Conservation (phyloP, 2,797 vertebrate genomes). For the Enteromius paludinosus region DNA sequence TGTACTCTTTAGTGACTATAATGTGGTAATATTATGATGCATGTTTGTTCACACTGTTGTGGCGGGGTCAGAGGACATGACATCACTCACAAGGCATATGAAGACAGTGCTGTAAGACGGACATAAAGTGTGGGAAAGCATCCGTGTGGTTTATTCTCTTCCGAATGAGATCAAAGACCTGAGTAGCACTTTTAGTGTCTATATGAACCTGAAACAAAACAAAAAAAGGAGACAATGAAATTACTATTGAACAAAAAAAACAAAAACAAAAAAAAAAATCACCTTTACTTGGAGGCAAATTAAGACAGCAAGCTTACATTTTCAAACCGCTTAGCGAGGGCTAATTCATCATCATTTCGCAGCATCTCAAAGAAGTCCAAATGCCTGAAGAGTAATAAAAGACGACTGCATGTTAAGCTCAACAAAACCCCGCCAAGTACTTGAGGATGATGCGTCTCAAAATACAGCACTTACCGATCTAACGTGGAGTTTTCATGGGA, state of each 20-base stretch:
- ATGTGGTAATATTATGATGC: not conserved
- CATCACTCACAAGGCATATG: constrained; percentile 96
- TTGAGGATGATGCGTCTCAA: not conserved
- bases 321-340: constrained; percentile 95
- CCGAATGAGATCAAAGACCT: constrained; percentile 96
- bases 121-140: constrained; percentile 97
- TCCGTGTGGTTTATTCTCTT: constrained; percentile 96
- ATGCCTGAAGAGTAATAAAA: constrained; percentile 79
- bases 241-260: not conserved
- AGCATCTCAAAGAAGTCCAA: constrained; percentile 99
- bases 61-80: not conserved
- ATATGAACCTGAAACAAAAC: constrained; percentile 88
- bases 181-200: constrained; percentile 96
- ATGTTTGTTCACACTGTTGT: not conserved
- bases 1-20: not conserved
- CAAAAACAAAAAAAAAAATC: not conserved
- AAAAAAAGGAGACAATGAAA: not conserved
- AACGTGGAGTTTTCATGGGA: constrained; percentile 96
- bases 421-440: constrained; percentile 20
- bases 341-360: constrained; percentile 95
- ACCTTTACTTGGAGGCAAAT: not conserved
- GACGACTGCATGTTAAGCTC: constrained; percentile 25
- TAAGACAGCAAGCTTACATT: constrained; percentile 73
- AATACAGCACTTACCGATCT: constrained; percentile 84
- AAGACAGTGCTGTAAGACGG: constrained; percentile 97